A percentile compares a stretch with the other conserved stretches of the same genome.
These are phyloP conservation scores for Polyploca ridens DNA, from an alignment of 2,888 invertebrate species.

Conservation along the genomic window DNA sequence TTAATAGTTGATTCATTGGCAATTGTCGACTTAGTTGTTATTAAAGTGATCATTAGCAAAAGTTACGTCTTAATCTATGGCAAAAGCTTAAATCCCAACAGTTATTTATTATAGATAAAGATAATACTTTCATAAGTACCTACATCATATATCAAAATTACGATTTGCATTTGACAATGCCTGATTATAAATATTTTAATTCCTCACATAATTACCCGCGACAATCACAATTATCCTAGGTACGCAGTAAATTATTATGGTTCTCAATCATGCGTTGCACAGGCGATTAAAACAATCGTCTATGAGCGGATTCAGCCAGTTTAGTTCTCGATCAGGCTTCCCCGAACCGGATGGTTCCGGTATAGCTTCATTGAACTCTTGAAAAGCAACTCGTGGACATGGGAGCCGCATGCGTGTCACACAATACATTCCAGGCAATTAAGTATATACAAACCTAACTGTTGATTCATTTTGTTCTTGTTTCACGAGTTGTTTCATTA, in stretches of 20 bases:
- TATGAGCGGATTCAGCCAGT: constrained; percentile 65
- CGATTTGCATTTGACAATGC: no score
- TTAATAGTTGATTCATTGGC: neutral
- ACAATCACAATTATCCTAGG: constrained; percentile 1
- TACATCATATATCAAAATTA: no score
- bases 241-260: neutral
- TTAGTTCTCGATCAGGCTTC: constrained; percentile 55
- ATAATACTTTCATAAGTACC: no score
- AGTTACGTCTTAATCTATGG: no score
- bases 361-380: constrained; percentile 36
- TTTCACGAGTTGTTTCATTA: neutral
- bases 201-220: neutral
- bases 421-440: constrained; percentile 70
- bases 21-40: no score
- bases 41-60: no score
- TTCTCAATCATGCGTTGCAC: constrained; percentile 3
- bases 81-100: neutral
- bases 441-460: constrained; percentile 36
- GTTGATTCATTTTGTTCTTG: constrained; percentile 36
- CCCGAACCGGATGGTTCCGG: constrained; percentile 67
- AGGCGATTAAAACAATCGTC: constrained; percentile 46
- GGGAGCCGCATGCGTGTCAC: constrained; percentile 31
- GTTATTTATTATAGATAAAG: neutral
- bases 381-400: constrained; percentile 42
- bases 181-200: no score